phyloP scores from a whole-genome alignment of 2,888 invertebrate genomes.

The Idaea biselata region DNA sequence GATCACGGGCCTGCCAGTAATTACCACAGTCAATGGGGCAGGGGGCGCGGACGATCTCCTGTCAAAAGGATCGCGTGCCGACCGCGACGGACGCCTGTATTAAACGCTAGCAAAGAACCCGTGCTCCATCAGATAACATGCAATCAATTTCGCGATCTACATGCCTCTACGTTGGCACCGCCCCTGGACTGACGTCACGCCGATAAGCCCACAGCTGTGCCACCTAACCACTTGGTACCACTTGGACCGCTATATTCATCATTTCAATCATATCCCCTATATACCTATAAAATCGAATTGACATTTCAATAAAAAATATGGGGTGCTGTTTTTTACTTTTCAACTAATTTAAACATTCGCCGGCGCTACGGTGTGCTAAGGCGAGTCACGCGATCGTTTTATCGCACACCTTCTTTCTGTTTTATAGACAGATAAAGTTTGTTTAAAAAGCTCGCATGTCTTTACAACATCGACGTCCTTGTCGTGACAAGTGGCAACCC shows the following conservation, averaged over 20 bases:
- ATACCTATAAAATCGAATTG: conserved; percentile 15
- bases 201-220: conserved; percentile 67
- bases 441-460: conserved; percentile 77
- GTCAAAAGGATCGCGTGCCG: conserved; percentile 77
- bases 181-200: conserved; percentile 75
- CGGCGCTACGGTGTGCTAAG: conserved; percentile 58
- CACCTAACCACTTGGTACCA: conserved; percentile 71
- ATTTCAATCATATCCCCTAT: conserved; percentile 30
- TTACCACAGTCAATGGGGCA: conserved; percentile 67
- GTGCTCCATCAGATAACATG: conserved; percentile 78
- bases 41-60: conserved; percentile 71
- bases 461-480: conserved; percentile 66
- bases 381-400: conserved; percentile 76
- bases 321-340: conserved; percentile 42
- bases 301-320: conserved; percentile 21
- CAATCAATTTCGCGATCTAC: conserved; percentile 81
- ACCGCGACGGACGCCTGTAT: conserved; percentile 68
- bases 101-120: conserved; percentile 79
- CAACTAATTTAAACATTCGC: conserved; percentile 71
- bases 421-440: conserved; percentile 75
- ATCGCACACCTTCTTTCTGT: conserved; percentile 76
- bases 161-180: conserved; percentile 76
- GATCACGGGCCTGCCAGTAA: conserved; percentile 69
- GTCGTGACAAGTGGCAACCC: conserved; percentile 68
- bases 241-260: conserved; percentile 44